Evolutionary conservation across 1,140 invertebrate genomes (phyloP).

Genomic region (Aphelinus atriplicis): DNA sequence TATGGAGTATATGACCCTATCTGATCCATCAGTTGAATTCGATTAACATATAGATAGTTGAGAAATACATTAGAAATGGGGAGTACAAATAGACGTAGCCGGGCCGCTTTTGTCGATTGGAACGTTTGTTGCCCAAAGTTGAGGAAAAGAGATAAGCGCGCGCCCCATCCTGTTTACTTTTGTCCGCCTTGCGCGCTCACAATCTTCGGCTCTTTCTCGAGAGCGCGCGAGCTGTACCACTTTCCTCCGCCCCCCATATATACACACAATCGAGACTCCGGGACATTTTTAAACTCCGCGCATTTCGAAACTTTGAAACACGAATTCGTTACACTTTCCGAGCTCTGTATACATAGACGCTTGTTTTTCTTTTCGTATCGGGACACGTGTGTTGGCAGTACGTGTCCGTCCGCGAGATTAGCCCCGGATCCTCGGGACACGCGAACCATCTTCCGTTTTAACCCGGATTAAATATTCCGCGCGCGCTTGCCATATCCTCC

Average conservation of each 20-base stretch:
- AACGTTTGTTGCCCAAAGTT: conserved; percentile 34
- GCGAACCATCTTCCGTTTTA: too few relatives aligned
- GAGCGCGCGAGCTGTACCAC: neutral
- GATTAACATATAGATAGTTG: too few relatives aligned
- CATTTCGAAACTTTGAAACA: neutral
- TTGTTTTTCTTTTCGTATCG: neutral
- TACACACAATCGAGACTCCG: conserved; percentile 17
- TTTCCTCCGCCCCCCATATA: conserved; percentile 2
- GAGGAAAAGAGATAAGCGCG: conserved; percentile 25
- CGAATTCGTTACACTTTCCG: too few relatives aligned
- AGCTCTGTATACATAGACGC: too few relatives aligned
- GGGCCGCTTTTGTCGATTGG: conserved; percentile 25
- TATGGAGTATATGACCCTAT: too few relatives aligned
- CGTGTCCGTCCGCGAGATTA: too few relatives aligned
- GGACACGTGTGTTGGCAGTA: too few relatives aligned
- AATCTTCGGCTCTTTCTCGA: conserved; percentile 28
- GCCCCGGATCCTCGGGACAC: too few relatives aligned
- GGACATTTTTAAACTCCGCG: conserved; percentile 27
- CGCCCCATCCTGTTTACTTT: conserved; percentile 38
- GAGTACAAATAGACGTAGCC: neutral
- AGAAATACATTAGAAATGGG: neutral
- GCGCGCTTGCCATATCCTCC: too few relatives aligned
- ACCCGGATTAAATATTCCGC: too few relatives aligned
- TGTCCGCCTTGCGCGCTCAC: conserved; percentile 5
- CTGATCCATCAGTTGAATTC: too few relatives aligned